Base-by-base conservation (phyloP, 2,113 vertebrate genomes). In the Aegypius monachus region DNA sequence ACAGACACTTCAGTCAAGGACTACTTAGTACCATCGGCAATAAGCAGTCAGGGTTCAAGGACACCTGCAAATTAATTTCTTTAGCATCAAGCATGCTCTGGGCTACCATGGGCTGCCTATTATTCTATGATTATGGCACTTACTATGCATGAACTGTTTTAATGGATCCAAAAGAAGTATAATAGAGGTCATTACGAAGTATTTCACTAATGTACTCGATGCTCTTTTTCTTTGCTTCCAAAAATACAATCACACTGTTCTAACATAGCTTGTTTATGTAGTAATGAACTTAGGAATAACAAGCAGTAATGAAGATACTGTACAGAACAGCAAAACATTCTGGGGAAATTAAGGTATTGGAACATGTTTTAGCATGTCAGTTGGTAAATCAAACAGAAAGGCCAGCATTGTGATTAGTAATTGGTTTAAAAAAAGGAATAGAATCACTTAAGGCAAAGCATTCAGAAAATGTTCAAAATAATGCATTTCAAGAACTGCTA, bases 191-290 rank as follows among this genome's bases (percentile, higher is more conserved):
- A 92, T 56, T 62, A 21, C 34, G 36, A 95, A 94, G 47, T 81
- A 96, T 95, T 93, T 78, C 85, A 25, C 74, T 93, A 85, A 80
- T 85, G 95, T 50, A 94, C 71, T 91, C 36, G 50, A 70, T 53
- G 71, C 45, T 81, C 65, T 61, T 95, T 67, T 66, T 58, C 92
- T 85, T 48, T 59, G 71, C 80, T 96, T 96, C 93, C 81, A 95
- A 96, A 97, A 97, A 96, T 95, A 96, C 63, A 86, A 32, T 50
- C 79, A 23, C n/a, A 34, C 58, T 80, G 34, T 93, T 94, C 95
- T 84, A 96, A 88, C 95, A 94, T 95, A 90, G 86, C 47, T 89
- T 63, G 67, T 63, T 94, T 75, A 91, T 93, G 94, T 27, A 45
- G 91, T 87, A 96, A 95, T 75, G 79, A 95, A 21, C 13, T 70